Percentiles rank a stretch among this genome's conserved stretches.
These are phyloP conservation scores for Petrophora chlorosata DNA, from an alignment of 2,888 invertebrate genomes.

Conservation along the genomic window DNA sequence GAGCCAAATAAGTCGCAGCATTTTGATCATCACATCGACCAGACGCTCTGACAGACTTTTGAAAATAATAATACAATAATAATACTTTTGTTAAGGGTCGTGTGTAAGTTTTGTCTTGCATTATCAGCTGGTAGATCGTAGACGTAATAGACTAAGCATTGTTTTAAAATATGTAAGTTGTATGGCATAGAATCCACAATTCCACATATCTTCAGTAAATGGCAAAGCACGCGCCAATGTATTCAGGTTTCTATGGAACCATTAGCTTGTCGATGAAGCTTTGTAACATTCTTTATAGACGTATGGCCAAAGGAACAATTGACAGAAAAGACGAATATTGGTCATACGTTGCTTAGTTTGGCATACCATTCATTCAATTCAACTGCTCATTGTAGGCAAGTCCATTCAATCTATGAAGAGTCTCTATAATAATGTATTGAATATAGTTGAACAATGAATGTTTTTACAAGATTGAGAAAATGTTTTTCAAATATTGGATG, in stretches of 20 bases:
- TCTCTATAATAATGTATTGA: constrained; percentile 1
- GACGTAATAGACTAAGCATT: too few species aligned
- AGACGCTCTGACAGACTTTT: too few species aligned
- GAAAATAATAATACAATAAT: too few species aligned
- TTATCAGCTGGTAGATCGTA: too few species aligned
- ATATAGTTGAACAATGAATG: constrained; percentile 1
- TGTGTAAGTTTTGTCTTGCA: too few species aligned
- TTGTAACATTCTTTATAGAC: too few species aligned
- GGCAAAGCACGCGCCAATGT: constrained; percentile 8
- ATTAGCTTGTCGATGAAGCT: constrained; percentile 21
- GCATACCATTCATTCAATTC: constrained; percentile 7
- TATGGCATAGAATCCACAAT: background rate
- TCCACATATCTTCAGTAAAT: background rate
- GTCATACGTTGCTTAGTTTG: constrained; percentile 6
- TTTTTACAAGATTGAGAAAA: background rate
- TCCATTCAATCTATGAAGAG: constrained; percentile 8
- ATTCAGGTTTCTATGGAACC: constrained; percentile 16
- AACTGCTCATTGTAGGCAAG: constrained; percentile 12
- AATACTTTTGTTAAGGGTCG: too few species aligned
- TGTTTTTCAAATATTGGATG: background rate
- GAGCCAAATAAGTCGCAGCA: too few species aligned
- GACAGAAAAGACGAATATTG: constrained; percentile 12
- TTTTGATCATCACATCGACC: too few species aligned
- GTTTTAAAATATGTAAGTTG: background rate
- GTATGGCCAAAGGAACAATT: constrained; percentile 15